phyloP scores from a whole-genome alignment of 2,113 vertebrate species.

The Myanophis thanlyinensis region DNA sequence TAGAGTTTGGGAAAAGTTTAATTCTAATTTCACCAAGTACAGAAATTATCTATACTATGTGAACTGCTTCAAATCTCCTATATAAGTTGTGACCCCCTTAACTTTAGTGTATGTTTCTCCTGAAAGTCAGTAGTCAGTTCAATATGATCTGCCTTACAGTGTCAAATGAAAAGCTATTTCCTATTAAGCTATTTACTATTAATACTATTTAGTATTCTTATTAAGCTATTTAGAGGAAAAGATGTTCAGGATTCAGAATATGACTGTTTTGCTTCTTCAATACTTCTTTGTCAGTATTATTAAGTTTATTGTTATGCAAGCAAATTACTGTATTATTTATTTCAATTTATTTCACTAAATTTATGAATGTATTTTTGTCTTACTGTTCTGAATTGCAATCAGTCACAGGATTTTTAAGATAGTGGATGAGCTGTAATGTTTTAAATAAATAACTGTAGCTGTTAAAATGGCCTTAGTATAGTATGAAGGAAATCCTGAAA shows the following conservation, averaged over 20 bases:
- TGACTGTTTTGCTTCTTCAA: neutral
- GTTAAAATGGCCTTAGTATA: neutral
- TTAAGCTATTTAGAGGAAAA: neutral
- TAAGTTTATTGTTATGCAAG: neutral
- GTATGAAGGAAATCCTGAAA: neutral
- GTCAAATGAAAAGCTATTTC: neutral
- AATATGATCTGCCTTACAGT: neutral
- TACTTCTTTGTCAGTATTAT: neutral
- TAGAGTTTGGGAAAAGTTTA: neutral
- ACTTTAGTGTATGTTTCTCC: neutral
- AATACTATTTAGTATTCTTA: neutral
- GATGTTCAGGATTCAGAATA: neutral
- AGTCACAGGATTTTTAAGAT: neutral
- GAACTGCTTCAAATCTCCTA: neutral
- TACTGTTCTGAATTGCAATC: neutral
- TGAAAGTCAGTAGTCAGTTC: neutral
- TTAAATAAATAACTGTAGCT: neutral
- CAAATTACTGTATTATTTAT: neutral
- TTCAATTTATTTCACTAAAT: too few relatives aligned
- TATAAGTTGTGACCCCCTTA: neutral
- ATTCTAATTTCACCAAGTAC: neutral
- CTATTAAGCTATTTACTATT: neutral
- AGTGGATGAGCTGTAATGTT: neutral
- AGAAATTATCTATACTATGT: neutral
- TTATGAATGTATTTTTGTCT: neutral